These are phyloP conservation scores for Drosophila tanythrix DNA, from an alignment of 2,888 invertebrate genomes.

Conservation along the genomic window DNA sequence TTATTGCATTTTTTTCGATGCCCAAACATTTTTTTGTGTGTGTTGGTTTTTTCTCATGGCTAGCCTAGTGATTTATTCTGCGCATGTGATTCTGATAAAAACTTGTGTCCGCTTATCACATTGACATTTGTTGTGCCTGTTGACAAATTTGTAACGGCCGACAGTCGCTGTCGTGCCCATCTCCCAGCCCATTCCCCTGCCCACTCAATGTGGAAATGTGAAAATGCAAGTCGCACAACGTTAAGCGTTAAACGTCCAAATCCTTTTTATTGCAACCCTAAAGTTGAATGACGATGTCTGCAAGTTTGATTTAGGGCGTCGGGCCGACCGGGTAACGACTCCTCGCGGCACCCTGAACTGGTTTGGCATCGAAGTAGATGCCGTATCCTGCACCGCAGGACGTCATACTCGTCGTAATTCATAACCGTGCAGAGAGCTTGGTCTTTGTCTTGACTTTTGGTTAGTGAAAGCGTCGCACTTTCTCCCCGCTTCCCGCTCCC, in stretches of 20 bases:
- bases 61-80: constrained; percentile 65
- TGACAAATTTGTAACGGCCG: constrained; percentile 73
- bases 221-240: constrained; percentile 36
- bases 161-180: constrained; percentile 20
- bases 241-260: constrained; percentile 15
- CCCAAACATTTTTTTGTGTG: constrained; percentile 3
- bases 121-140: constrained; percentile 67
- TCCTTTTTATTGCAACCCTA: constrained; percentile 58
- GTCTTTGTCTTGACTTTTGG: constrained; percentile 19
- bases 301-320: constrained; percentile 50
- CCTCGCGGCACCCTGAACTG: constrained; percentile 37
- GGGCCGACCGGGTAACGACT: constrained; percentile 1
- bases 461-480: constrained; percentile 51
- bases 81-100: constrained; percentile 64
- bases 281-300: constrained; percentile 48
- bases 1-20: constrained; percentile 63
- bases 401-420: constrained; percentile 52
- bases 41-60: constrained; percentile 8
- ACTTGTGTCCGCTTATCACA: constrained; percentile 70
- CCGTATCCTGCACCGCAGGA: constrained; percentile 57
- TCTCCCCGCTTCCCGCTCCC: constrained; percentile 29
- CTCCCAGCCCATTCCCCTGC: constrained; percentile 7
- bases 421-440: constrained; percentile 40
- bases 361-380: constrained; percentile 56
- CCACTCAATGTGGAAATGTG: constrained; percentile 52